Percentiles rank a stretch among this genome's conserved stretches.
These are phyloP conservation scores for Asobara japonica DNA, from an alignment of 1,140 invertebrate species.

Conservation along the genomic window DNA sequence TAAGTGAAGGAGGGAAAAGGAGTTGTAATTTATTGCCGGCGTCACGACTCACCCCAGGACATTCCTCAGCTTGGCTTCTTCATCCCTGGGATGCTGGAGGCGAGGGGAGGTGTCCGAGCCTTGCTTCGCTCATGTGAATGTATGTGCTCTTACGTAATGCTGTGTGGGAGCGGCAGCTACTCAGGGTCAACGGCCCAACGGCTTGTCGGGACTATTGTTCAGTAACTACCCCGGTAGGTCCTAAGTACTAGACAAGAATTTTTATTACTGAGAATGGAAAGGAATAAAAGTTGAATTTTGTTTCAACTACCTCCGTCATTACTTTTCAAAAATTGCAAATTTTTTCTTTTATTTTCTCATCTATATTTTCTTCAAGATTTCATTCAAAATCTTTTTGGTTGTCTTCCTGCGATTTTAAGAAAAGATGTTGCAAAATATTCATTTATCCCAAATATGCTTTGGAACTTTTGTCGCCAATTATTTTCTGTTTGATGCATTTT, in stretches of 20 bases:
- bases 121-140: not conserved
- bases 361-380: too few relatives aligned
- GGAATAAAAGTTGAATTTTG: not conserved
- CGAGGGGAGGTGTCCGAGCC: not conserved
- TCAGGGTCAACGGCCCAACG: conserved; percentile 48
- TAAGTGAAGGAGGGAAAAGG: not conserved
- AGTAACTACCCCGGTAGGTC: conserved; percentile 44
- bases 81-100: not conserved
- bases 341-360: too few relatives aligned
- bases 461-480: too few relatives aligned
- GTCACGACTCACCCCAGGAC: not conserved
- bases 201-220: conserved; percentile 47
- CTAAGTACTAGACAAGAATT: conserved; percentile 5
- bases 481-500: too few relatives aligned
- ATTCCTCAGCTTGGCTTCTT: conserved; percentile 5
- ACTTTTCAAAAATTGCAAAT: too few relatives aligned
- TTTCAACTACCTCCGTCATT: not conserved
- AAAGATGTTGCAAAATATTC: too few relatives aligned
- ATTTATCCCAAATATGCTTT: too few relatives aligned
- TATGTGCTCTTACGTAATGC: conserved; percentile 51
- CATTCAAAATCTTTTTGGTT: too few relatives aligned
- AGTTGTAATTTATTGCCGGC: not conserved
- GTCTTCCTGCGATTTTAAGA: too few relatives aligned
- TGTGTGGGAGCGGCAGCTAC: conserved; percentile 50
- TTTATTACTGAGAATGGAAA: not conserved